Evolutionary conservation across 1,140 invertebrate species (phyloP).

Genomic region (Drosophila tristis): DNA sequence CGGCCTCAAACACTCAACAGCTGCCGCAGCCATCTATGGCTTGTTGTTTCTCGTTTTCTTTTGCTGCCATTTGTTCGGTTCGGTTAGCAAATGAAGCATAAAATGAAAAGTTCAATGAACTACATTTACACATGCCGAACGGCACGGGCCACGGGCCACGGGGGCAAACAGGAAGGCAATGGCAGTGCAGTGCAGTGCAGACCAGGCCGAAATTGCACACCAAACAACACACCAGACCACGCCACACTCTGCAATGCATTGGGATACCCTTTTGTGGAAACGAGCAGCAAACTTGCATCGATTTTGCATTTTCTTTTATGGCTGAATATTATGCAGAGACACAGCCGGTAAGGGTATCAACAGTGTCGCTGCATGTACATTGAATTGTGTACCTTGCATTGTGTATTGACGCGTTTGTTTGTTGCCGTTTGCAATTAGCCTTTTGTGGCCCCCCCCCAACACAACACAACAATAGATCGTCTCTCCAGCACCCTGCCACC

Average conservation of each 20-base stretch:
- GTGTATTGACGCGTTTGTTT: conserved; percentile 11
- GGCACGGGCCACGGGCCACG: background rate
- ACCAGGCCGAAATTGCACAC: conserved; percentile 61
- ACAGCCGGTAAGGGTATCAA: no score
- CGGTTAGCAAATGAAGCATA: conserved; percentile 74
- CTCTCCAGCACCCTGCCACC: background rate
- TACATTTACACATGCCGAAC: conserved; percentile 61
- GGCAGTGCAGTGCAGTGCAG: conserved; percentile 57
- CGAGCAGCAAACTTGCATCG: no score
- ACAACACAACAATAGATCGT: no score
- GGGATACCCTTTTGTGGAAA: no score
- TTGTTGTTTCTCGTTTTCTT: conserved; percentile 24
- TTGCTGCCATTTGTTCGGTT: conserved; percentile 52
- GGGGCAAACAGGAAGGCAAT: background rate
- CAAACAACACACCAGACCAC: conserved; percentile 1
- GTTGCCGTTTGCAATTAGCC: conserved; percentile 61
- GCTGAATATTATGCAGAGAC: no score
- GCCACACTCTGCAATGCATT: background rate
- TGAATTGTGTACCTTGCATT: background rate
- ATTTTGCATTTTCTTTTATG: no score
- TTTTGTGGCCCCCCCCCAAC: conserved; percentile 29
- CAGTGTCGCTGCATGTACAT: no score
- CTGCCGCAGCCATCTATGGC: background rate
- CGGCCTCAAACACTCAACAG: no score
- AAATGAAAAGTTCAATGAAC: conserved; percentile 68